Base-by-base conservation (phyloP, 2,888 invertebrate genomes). In the Stegophylla sp. region DNA sequence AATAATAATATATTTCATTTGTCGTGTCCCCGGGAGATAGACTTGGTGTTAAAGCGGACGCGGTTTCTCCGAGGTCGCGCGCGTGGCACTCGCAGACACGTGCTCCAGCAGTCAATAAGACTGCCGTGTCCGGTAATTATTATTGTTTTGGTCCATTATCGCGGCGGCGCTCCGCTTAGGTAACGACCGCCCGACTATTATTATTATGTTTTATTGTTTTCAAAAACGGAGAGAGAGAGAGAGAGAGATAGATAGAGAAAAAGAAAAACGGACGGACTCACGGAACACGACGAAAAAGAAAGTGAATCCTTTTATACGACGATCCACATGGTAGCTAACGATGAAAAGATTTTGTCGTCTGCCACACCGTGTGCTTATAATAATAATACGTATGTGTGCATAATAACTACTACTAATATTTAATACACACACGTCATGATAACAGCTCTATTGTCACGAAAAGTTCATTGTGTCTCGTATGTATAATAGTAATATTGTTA, bases 391-490 rank as follows among this genome's bases (percentile, higher is more conserved):
- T 34, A 7, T 34, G 34, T 34, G 34, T 34, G 34, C 7, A 7
- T 34, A 34, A 34, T 7, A 5, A 34, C 34, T 34, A 34, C 34
- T n/a, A n/a, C n/a, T n/a, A n/a, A n/a, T n/a, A n/a, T n/a, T 34
- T 34, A 5, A 34, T 7, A 34, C 34, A 34, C 34, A 34, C 34
- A 34, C 34, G 7, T 7, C 66, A 53, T 66, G n/a, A 56, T 53
- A 20, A 73, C 45, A 9, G n/a, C 34, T 13, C 28, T 17, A 51
- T 71, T 48, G 79, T 61, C 69, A 10, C n/a, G 61, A 23, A 79
- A 63, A 71, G 79, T 63, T 71, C 79, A 71, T 77, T 59, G 67
- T 77, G 56, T n/a, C 66, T 17, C 15, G 34, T 26, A 13, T 23
- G n/a, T 12, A 20, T 7, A 74, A 26, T 26, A n/a, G n/a, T n/a